Conservation (phyloP, 2,888 invertebrate species). For the Luperina testacea region DNA sequence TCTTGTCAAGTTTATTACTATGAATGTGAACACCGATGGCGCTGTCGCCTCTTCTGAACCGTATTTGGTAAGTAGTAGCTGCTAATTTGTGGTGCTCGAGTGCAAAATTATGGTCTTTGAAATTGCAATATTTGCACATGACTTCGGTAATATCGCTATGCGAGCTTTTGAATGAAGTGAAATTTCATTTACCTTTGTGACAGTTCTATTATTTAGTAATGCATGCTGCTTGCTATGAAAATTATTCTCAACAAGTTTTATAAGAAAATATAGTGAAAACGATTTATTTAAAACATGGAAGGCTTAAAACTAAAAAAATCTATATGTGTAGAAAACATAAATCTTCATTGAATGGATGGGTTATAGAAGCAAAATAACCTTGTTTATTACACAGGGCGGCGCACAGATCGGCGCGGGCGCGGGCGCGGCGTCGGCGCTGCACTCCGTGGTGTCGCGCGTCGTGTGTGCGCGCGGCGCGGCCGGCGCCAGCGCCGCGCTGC, state of each 20-base stretch:
- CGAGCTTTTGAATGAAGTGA: neutral
- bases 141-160: neutral
- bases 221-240: neutral
- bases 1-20: constrained; percentile 92
- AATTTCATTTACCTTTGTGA: neutral
- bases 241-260: neutral
- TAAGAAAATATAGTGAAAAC: neutral
- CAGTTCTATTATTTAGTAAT: neutral
- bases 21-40: constrained; percentile 87
- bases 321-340: neutral
- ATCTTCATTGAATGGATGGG: neutral
- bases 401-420: constrained; percentile 82
- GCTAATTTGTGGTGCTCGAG: neutral
- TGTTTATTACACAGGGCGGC: constrained; percentile 73
- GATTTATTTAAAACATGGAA: neutral
- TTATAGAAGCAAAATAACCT: too few relatives aligned
- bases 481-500: constrained; percentile 78
- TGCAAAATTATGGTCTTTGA: neutral
- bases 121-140: neutral
- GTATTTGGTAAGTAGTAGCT: constrained; percentile 78
- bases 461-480: constrained; percentile 79
- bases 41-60: constrained; percentile 83
- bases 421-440: constrained; percentile 81
- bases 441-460: constrained; percentile 82
- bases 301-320: neutral